Percentiles rank a stretch among this genome's conserved stretches.
phyloP scores from a whole-genome alignment of 2,888 invertebrate species.

The Theodoxus fluviatilis region DNA sequence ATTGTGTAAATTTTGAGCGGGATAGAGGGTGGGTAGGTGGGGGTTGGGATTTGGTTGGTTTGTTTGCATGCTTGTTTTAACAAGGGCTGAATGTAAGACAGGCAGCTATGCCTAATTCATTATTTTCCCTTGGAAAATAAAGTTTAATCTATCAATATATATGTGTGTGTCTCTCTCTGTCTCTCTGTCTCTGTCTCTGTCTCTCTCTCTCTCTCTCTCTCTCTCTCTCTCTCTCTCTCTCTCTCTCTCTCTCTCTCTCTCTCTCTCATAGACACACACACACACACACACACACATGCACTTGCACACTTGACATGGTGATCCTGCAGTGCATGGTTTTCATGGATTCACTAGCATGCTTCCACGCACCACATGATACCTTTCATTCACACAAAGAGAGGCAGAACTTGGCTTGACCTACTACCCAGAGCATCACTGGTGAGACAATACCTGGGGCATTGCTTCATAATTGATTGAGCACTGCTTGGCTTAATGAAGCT shows the following conservation, averaged over 20 bases:
- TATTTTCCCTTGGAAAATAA: too few relatives aligned
- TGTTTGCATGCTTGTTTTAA: background rate
- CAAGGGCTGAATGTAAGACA: too few relatives aligned
- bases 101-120: background rate
- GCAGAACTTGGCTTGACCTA: too few relatives aligned
- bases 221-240: conserved; percentile 11
- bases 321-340: background rate
- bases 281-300: background rate
- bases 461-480: too few relatives aligned
- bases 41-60: too few relatives aligned
- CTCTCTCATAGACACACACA: conserved; percentile 21
- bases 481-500: too few relatives aligned
- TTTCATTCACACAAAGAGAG: too few relatives aligned
- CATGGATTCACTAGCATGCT: background rate
- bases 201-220: conserved; percentile 18
- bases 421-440: too few relatives aligned
- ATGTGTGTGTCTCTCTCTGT: background rate
- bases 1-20: background rate
- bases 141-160: too few relatives aligned
- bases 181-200: background rate
- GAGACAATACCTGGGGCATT: too few relatives aligned
- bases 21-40: too few relatives aligned
- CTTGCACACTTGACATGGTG: background rate
- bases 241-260: background rate
- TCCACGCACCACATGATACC: background rate